Evolutionary conservation across 2,888 invertebrate genomes (phyloP).

Genomic region (Chydorus sphaericus): DNA sequence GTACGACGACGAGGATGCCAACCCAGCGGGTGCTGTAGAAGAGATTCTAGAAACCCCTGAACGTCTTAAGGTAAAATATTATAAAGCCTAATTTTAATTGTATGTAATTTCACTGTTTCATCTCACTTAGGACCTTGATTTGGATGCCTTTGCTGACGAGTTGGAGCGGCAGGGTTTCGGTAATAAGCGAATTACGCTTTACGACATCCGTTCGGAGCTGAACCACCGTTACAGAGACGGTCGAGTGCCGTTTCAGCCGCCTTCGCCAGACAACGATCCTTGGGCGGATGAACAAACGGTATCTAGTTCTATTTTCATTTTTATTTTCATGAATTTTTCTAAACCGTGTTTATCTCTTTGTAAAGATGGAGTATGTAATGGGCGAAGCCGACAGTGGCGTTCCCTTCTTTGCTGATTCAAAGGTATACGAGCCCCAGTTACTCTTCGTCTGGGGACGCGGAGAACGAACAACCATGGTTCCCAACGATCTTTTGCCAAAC

Average conservation of each 20-base stretch:
- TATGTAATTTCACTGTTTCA: neutral
- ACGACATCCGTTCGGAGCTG: slow-evolving; percentile 91
- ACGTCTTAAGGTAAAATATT: slow-evolving; percentile 59
- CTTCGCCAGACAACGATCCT: slow-evolving; percentile 72
- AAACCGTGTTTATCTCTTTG: no score
- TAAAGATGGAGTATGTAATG: no score
- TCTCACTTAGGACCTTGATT: slow-evolving; percentile 57
- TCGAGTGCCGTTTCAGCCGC: slow-evolving; percentile 56
- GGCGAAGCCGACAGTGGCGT: no score
- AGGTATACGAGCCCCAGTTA: no score
- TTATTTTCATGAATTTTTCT: no score
- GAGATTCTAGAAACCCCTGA: slow-evolving; percentile 94
- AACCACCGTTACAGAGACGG: slow-evolving; percentile 87
- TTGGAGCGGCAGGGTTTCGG: slow-evolving; percentile 73
- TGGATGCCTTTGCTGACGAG: slow-evolving; percentile 97
- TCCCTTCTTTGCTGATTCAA: no score
- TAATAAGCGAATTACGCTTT: slow-evolving; percentile 83
- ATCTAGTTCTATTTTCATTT: no score
- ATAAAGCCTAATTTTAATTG: neutral
- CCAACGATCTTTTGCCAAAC: no score
- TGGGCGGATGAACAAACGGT: no score
- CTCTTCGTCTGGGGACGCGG: no score
- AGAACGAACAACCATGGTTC: no score
- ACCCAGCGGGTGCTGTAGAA: slow-evolving; percentile 91
- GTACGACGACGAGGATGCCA: slow-evolving; percentile 91